Percentiles rank a stretch among this genome's conserved stretches.
Conservation (phyloP, 1,140 invertebrate species). For the Solenopsis invicta region DNA sequence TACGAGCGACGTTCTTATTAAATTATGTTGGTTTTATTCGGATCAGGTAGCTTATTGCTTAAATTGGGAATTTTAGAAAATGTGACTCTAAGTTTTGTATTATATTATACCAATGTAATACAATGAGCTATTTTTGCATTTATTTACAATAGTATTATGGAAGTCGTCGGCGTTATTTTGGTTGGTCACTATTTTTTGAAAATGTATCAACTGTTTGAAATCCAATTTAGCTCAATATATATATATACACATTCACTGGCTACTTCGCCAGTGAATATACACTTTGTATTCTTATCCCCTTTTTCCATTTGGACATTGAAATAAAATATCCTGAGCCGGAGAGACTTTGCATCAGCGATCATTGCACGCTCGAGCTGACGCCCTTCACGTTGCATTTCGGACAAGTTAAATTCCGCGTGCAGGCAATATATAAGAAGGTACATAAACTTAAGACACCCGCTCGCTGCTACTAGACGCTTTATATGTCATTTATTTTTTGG, state of each 20-base stretch:
- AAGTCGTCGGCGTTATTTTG: background rate
- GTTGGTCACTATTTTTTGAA: background rate
- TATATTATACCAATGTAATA: background rate
- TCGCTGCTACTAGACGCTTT: conserved; percentile 23
- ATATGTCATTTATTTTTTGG: conserved; percentile 37
- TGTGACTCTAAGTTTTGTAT: background rate
- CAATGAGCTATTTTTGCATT: background rate
- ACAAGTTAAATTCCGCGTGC: conserved; percentile 68
- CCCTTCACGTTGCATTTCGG: conserved; percentile 35
- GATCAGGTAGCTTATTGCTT: background rate
- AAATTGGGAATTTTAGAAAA: background rate
- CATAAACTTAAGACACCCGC: conserved; percentile 63
- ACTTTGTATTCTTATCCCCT: conserved; percentile 40
- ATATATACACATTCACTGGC: conserved; percentile 31
- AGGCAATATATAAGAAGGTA: conserved; percentile 67
- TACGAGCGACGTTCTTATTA: too few species aligned
- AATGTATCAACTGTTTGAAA: conserved; percentile 11
- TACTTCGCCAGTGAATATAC: background rate
- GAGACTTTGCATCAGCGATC: conserved; percentile 71
- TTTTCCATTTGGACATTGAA: conserved; percentile 55
- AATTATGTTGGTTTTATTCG: too few species aligned
- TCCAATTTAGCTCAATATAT: conserved; percentile 25
- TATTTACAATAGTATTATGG: background rate
- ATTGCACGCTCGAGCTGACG: conserved; percentile 60
- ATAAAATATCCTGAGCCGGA: conserved; percentile 69